Percentiles rank a stretch among this genome's conserved stretches.
Evolutionary conservation across 2,797 vertebrate species (phyloP).

Genomic region (Rousettus madagascariensis): DNA sequence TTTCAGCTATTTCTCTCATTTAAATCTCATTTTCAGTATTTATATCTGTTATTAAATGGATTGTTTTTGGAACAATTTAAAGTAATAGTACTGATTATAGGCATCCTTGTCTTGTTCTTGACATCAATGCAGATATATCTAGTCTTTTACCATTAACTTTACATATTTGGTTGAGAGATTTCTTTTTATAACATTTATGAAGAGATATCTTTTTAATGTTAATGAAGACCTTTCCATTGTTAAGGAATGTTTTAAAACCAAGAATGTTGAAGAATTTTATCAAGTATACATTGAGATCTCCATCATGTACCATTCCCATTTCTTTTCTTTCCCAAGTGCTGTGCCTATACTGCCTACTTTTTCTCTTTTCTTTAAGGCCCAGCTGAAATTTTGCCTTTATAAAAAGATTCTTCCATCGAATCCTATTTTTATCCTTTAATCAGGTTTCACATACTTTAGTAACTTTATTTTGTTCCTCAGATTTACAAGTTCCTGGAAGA

Average conservation of each 20-base stretch:
- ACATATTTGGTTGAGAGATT: not conserved
- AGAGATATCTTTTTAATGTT: not conserved
- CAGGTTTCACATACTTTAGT: not conserved
- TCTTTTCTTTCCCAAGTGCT: not conserved
- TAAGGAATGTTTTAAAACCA: not conserved
- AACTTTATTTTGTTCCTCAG: not conserved
- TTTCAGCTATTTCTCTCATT: constrained; percentile 15
- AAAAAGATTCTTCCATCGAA: not conserved
- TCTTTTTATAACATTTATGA: not conserved
- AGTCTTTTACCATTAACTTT: not conserved
- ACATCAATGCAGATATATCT: not conserved
- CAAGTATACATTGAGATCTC: not conserved
- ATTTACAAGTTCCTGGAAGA: not conserved
- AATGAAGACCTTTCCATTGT: not conserved
- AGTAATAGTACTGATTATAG: not conserved
- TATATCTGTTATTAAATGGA: not conserved
- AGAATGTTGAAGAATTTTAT: constrained; percentile 27
- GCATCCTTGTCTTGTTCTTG: not conserved
- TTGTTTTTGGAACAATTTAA: not conserved
- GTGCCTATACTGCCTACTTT: not conserved
- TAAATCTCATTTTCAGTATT: not conserved
- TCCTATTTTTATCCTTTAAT: not conserved
- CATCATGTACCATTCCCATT: not conserved
- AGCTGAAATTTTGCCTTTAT: not conserved
- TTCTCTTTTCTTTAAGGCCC: not conserved